These are phyloP conservation scores for Pissodes strobi DNA, from an alignment of 1,140 invertebrate genomes.

Conservation along the genomic window DNA sequence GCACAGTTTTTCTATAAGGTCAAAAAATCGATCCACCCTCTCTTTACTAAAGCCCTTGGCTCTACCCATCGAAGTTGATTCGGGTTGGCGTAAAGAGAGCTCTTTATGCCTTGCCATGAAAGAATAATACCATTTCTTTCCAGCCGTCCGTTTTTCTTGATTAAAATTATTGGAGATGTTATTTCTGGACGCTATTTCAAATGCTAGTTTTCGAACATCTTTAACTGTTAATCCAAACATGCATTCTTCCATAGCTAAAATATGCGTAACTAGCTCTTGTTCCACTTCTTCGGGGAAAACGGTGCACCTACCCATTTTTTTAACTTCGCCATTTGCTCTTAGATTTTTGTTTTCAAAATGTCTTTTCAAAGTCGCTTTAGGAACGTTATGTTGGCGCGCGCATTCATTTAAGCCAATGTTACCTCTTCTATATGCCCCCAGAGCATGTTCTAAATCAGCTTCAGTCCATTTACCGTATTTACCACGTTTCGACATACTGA, in stretches of 20 bases:
- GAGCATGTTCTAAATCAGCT: slow-evolving; percentile 5
- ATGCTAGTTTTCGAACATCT: neutral
- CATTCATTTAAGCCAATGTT: slow-evolving; percentile 18
- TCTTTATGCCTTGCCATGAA: slow-evolving; percentile 42
- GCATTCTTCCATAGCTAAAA: too few relatives aligned
- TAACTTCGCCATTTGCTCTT: neutral
- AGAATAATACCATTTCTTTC: slow-evolving; percentile 15
- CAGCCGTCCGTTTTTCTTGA: slow-evolving; percentile 40
- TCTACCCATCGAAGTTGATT: slow-evolving; percentile 40
- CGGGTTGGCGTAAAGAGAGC: slow-evolving; percentile 39
- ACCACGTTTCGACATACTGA: too few relatives aligned
- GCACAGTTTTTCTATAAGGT: too few relatives aligned
- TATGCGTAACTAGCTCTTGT: neutral
- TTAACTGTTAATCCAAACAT: neutral
- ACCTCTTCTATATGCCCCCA: neutral
- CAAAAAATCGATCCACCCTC: slow-evolving; percentile 43
- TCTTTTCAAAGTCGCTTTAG: slow-evolving; percentile 16
- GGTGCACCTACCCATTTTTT: slow-evolving; percentile 8
- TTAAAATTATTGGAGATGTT: too few relatives aligned
- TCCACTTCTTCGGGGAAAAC: neutral
- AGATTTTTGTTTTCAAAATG: slow-evolving; percentile 7
- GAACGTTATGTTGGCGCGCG: neutral
- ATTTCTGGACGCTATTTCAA: neutral
- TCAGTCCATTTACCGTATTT: neutral
- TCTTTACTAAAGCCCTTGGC: slow-evolving; percentile 43